Evolutionary conservation across 1,140 invertebrate genomes (phyloP).

Genomic region (Oryctes rhinoceros): DNA sequence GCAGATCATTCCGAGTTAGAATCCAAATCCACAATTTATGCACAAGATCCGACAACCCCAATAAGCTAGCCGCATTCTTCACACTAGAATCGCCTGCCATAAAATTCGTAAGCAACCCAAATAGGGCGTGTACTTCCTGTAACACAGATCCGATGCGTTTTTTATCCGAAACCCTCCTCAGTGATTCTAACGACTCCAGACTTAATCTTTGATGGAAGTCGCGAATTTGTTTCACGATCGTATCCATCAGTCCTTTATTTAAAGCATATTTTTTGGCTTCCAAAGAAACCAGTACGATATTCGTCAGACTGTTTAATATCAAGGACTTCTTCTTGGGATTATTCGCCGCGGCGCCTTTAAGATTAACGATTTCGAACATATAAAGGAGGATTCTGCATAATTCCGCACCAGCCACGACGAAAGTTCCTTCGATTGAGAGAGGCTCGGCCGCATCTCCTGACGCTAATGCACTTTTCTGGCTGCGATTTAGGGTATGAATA

Average conservation of each 20-base stretch:
- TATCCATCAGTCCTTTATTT: slow-evolving; percentile 58
- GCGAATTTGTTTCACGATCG: slow-evolving; percentile 60
- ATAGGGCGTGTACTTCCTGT: slow-evolving; percentile 61
- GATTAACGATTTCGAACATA: slow-evolving; percentile 62
- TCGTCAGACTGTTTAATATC: slow-evolving; percentile 61
- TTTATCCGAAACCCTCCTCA: slow-evolving; percentile 59
- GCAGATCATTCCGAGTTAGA: slow-evolving; percentile 59
- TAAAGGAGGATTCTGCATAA: slow-evolving; percentile 62
- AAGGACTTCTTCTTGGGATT: slow-evolving; percentile 58
- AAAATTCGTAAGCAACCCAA: slow-evolving; percentile 65
- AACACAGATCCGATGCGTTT: slow-evolving; percentile 63
- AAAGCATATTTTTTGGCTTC: slow-evolving; percentile 63
- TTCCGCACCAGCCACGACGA: slow-evolving; percentile 58
- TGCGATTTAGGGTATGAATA: neutral
- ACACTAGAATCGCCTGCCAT: slow-evolving; percentile 59
- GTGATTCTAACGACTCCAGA: slow-evolving; percentile 62
- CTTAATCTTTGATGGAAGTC: slow-evolving; percentile 64
- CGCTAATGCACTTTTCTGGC: neutral
- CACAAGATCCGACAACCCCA: slow-evolving; percentile 64
- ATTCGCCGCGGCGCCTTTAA: slow-evolving; percentile 56
- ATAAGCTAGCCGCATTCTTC: slow-evolving; percentile 59
- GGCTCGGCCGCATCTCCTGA: slow-evolving; percentile 50
- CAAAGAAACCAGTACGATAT: slow-evolving; percentile 62
- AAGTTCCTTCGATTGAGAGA: neutral
- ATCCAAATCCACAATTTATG: slow-evolving; percentile 69